Evolutionary conservation across 2,113 vertebrate species (phyloP), one percentile per base, ranked within the genome.

Genomic region (Mesocricetus auratus): DNA sequence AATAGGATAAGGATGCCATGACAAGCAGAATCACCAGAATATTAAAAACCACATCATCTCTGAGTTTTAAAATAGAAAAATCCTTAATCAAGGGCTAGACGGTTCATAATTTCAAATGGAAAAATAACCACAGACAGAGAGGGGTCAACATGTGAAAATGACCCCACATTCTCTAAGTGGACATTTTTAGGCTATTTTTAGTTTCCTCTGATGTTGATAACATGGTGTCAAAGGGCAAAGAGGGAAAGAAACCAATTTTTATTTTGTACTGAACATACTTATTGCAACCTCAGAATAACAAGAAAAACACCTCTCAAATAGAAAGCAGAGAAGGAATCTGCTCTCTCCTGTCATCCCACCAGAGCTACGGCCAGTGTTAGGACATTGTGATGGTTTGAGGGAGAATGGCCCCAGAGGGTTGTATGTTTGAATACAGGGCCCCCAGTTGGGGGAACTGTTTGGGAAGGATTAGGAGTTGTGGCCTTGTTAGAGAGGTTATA

Each of bases 31-130:
- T 62, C 53, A 50, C 31, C 21, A 0, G 45, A 29, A 45, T 74
- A 58, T 45, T 56, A 64, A 83, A 92, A 95, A 39, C 17, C 26
- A 69, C 0, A 36, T 3, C 29, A 31, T 74, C 71, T 94, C 66
- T 73, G 24, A 79, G 92, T 85, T 96, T 89, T 92, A 93, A 90
- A 93, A 58, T 36, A 89, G 78, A 78, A 95, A 95, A 91, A 86
- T 56, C 5, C 26, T 94, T 73, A 24, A 56, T 9, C 22, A 60
- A 13, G 19, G 83, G 31, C 21, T 60, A 45, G 1, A 42, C 86
- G 19, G 60, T 12, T 22, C 58, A 91, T 24, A 68, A 74, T 83
- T 90, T 86, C 31, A 62, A 47, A 89, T 36, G 29, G 19, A 81
- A 90, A 50, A 53, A 81, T 66, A n/a, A 73, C n/a, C 74, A 79